Conservation (phyloP, 2,797 vertebrate species). For the Scolopax bukidnonensis region DNA sequence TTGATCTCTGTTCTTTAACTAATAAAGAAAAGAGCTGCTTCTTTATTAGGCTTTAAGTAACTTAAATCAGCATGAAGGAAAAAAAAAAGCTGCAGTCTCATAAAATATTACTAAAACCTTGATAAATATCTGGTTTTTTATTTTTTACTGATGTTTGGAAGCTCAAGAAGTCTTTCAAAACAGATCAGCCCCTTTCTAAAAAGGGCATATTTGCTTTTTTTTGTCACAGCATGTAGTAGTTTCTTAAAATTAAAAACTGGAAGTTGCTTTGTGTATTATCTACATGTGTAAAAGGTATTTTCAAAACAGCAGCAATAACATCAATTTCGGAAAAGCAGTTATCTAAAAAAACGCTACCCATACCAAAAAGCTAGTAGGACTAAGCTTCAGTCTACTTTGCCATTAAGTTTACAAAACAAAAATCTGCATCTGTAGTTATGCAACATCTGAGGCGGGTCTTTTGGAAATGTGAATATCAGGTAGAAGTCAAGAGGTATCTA, state of each 20-base stretch:
- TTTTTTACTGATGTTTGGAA: background rate
- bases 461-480: background rate
- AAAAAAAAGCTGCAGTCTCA: background rate
- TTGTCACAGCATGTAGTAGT: background rate
- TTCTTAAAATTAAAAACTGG: background rate
- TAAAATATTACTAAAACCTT: background rate
- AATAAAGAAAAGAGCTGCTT: background rate
- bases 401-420: background rate
- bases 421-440: background rate
- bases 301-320: slow-evolving; percentile 10
- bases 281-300: background rate
- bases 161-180: background rate
- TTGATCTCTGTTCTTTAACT: background rate
- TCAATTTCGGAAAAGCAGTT: background rate
- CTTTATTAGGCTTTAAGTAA: background rate
- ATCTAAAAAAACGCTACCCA: background rate
- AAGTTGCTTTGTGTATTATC: background rate
- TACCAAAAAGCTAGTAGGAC: background rate
- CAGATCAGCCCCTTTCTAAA: background rate
- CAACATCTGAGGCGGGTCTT: background rate
- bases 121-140: background rate
- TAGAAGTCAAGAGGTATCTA: background rate
- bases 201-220: background rate
- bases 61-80: background rate
- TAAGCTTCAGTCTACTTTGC: background rate